Evolutionary conservation across 2,888 invertebrate genomes (phyloP).

Genomic region (Syrphus vitripennis): DNA sequence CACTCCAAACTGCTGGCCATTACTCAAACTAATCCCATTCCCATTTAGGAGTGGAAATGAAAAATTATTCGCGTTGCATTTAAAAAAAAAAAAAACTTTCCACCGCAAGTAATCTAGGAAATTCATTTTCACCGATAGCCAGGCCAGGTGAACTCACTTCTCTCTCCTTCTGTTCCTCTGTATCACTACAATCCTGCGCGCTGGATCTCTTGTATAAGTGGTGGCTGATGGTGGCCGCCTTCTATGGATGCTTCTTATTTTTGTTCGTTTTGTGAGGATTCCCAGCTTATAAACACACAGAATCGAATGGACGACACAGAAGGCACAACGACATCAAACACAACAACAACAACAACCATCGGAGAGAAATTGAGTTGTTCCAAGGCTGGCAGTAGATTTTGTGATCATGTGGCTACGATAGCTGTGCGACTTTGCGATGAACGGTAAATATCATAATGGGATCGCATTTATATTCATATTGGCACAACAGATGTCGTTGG

Average conservation of each 20-base stretch:
- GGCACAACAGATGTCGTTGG: conserved; percentile 71
- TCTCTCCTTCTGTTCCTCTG: conserved; percentile 2
- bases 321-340: not conserved
- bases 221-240: not conserved
- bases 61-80: conserved; percentile 68
- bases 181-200: not conserved
- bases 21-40: conserved; percentile 69
- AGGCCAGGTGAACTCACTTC: conserved; percentile 50
- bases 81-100: conserved; percentile 69
- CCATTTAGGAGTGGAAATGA: conserved; percentile 72
- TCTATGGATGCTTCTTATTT: not conserved
- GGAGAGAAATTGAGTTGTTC: conserved; percentile 67
- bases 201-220: not conserved
- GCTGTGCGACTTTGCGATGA: conserved; percentile 42
- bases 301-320: conserved; percentile 34
- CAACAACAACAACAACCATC: not conserved
- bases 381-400: conserved; percentile 59
- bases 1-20: conserved; percentile 60
- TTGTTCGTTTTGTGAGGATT: conserved; percentile 13
- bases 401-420: conserved; percentile 65
- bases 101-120: conserved; percentile 67
- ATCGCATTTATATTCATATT: conserved; percentile 72
- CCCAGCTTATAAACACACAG: conserved; percentile 17
- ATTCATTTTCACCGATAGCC: conserved; percentile 69
- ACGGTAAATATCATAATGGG: conserved; percentile 71